Evolutionary conservation across 2,113 vertebrate genomes (phyloP).

Genomic region (Phrynosoma platyrhinos): DNA sequence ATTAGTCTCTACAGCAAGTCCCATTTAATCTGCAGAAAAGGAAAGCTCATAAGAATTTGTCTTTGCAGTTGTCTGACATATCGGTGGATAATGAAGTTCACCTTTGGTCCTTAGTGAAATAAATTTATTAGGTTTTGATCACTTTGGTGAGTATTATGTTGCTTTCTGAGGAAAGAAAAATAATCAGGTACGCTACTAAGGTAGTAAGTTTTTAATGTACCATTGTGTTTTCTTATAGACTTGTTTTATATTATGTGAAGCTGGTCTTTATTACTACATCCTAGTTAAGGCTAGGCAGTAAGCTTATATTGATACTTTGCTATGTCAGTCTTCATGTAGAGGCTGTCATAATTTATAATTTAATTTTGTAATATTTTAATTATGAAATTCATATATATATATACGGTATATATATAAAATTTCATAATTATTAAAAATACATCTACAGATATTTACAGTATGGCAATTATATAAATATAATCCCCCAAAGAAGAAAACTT

Average conservation of each 20-base stretch:
- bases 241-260: background rate
- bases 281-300: background rate
- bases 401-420: no score
- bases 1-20: background rate
- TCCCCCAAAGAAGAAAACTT: no score
- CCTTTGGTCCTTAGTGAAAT: background rate
- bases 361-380: no score
- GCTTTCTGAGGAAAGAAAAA: background rate
- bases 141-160: background rate
- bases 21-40: background rate
- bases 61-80: background rate
- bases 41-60: constrained; percentile 6
- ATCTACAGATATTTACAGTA: no score
- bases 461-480: no score
- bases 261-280: background rate
- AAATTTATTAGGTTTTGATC: constrained; percentile 20
- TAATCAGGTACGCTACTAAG: constrained; percentile 7
- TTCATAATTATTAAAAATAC: no score
- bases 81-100: constrained; percentile 21
- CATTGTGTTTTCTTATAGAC: background rate
- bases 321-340: background rate
- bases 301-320: background rate
- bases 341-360: no score
- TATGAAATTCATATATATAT: no score
- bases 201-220: background rate